A percentile compares a stretch with the other conserved stretches of the same genome.
Conservation (phyloP, 2,888 invertebrate genomes). For the Tetranychus truncatus region DNA sequence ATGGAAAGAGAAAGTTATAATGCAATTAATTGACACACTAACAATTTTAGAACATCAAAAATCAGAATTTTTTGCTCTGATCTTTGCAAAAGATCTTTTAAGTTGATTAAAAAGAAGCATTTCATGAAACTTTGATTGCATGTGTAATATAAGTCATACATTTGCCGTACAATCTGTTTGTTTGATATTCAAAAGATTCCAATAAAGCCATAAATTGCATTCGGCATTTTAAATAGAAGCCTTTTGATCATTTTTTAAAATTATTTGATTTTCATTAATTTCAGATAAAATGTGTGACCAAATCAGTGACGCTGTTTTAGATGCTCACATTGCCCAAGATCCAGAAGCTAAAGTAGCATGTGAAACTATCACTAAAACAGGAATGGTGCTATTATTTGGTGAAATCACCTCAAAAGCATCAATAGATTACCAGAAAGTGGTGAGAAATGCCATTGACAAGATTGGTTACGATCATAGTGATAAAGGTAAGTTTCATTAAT, state of each 20-base stretch:
- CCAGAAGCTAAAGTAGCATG: conserved; percentile 94
- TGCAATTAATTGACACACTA: no score
- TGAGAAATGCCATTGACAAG: conserved; percentile 84
- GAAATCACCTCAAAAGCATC: conserved; percentile 96
- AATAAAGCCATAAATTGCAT: no score
- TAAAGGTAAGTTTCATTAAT: conserved; percentile 47
- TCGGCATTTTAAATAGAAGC: no score
- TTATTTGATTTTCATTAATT: not conserved
- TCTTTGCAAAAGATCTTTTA: no score
- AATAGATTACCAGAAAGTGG: conserved; percentile 92
- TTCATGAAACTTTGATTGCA: no score
- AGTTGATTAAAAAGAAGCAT: no score
- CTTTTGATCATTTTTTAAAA: not conserved
- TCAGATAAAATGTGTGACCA: conserved; percentile 38
- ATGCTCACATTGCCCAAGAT: conserved; percentile 72
- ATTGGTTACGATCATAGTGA: conserved; percentile 97
- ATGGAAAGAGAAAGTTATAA: no score
- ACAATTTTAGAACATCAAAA: no score
- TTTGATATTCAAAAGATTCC: no score
- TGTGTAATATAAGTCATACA: no score
- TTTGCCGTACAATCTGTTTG: no score
- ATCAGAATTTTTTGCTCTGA: no score
- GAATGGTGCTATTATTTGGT: conserved; percentile 92
- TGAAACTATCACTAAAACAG: conserved; percentile 96
- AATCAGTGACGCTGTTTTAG: conserved; percentile 37